Conservation (phyloP, 2,888 invertebrate species). For the Microplitis manilae region DNA sequence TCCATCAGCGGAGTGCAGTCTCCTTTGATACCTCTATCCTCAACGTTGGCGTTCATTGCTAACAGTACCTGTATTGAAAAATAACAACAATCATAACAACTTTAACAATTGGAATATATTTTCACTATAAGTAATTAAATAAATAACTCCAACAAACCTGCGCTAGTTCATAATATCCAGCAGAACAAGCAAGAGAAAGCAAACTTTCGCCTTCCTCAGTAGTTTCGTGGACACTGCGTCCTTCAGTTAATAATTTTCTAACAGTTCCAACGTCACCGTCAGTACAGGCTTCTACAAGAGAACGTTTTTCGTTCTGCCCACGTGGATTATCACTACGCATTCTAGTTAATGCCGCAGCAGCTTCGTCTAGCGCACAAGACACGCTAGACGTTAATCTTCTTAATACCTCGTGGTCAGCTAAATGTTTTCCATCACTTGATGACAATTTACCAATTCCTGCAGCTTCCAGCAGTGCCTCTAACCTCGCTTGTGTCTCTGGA, state of each 20-base stretch:
- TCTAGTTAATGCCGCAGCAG: constrained; percentile 94
- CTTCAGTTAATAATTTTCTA: constrained; percentile 91
- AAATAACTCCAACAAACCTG: constrained; percentile 76
- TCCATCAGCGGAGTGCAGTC: constrained; percentile 99
- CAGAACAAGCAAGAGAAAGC: constrained; percentile 95
- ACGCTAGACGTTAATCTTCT: constrained; percentile 90
- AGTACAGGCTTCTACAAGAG: constrained; percentile 92
- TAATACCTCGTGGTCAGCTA: constrained; percentile 91
- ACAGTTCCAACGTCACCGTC: constrained; percentile 96
- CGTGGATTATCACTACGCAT: constrained; percentile 93
- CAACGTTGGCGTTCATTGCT: constrained; percentile 98
- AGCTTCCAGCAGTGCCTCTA: constrained; percentile 94
- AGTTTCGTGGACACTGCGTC: constrained; percentile 94
- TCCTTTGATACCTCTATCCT: constrained; percentile 96
- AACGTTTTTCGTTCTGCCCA: constrained; percentile 78
- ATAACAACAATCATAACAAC: constrained; percentile 25
- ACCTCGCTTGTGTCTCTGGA: constrained; percentile 90
- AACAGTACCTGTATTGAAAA: constrained; percentile 80
- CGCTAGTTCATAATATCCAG: constrained; percentile 97
- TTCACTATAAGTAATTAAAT: constrained; percentile 19
- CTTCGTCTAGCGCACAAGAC: constrained; percentile 96
- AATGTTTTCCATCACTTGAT: constrained; percentile 85
- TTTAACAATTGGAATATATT: constrained; percentile 19
- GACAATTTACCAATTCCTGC: constrained; percentile 90
- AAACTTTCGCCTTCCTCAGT: constrained; percentile 98